These are phyloP conservation scores for Formica exsecta DNA, from an alignment of 1,140 invertebrate species.

Conservation along the genomic window DNA sequence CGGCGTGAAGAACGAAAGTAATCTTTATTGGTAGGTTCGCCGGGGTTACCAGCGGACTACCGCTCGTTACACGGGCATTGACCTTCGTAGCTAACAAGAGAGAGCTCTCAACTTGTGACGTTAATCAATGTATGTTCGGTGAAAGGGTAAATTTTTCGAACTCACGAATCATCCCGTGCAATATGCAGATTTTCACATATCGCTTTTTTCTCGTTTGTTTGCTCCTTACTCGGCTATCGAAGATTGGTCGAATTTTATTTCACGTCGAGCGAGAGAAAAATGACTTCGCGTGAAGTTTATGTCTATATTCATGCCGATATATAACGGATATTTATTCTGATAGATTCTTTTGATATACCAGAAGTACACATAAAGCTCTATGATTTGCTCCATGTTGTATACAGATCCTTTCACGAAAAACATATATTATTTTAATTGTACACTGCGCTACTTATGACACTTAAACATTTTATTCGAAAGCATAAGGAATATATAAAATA, in stretches of 20 bases:
- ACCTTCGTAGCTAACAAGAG: constrained; percentile 58
- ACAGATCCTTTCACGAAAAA: not conserved
- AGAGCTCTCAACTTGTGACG: constrained; percentile 19
- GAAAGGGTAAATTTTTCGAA: constrained; percentile 33
- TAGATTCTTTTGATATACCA: not conserved
- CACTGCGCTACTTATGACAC: too few relatives aligned
- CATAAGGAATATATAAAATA: too few relatives aligned
- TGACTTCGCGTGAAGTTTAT: not conserved
- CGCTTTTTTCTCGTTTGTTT: not conserved
- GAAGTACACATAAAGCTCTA: not conserved
- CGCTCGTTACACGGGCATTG: constrained; percentile 63
- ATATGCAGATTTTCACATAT: not conserved
- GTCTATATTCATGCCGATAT: not conserved
- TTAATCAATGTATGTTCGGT: not conserved
- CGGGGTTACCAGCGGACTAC: constrained; percentile 47
- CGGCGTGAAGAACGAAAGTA: constrained; percentile 46
- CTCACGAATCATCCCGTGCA: not conserved
- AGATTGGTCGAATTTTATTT: not conserved
- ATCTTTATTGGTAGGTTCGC: constrained; percentile 62
- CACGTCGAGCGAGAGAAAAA: not conserved
- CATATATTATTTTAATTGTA: too few relatives aligned
- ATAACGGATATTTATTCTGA: not conserved
- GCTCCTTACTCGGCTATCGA: not conserved
- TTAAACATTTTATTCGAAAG: too few relatives aligned
- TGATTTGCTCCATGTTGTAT: not conserved